phyloP scores from a whole-genome alignment of 2,888 invertebrate species.

The Pediacus dermestoides region DNA sequence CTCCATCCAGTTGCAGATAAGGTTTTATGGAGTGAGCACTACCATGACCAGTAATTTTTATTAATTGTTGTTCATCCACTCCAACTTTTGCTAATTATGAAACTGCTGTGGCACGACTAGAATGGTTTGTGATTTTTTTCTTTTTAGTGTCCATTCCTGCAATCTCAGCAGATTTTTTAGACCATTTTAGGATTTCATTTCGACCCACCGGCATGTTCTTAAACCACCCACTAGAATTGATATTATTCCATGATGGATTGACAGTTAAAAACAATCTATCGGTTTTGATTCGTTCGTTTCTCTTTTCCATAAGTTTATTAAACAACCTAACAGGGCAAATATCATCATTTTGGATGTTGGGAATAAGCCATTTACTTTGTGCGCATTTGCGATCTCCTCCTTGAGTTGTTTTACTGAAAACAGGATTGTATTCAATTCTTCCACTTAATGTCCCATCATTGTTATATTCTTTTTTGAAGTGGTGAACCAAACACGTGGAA shows the following conservation, averaged over 20 bases:
- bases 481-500: neutral
- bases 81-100: constrained; percentile 13
- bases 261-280: constrained; percentile 11
- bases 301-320: constrained; percentile 8
- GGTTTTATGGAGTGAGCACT: constrained; percentile 12
- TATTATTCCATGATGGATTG: constrained; percentile 12
- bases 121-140: constrained; percentile 13
- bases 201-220: constrained; percentile 10
- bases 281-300: constrained; percentile 6
- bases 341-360: constrained; percentile 14
- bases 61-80: constrained; percentile 12
- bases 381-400: constrained; percentile 18
- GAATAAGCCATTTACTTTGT: constrained; percentile 21
- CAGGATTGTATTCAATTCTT: constrained; percentile 23
- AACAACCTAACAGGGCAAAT: constrained; percentile 17
- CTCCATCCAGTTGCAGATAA: constrained; percentile 10
- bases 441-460: constrained; percentile 11
- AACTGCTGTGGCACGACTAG: neutral
- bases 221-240: constrained; percentile 10
- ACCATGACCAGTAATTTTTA: constrained; percentile 16
- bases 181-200: constrained; percentile 8
- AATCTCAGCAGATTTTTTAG: constrained; percentile 7
- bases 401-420: constrained; percentile 25
- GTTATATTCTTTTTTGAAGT: constrained; percentile 1
- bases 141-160: constrained; percentile 13